A percentile compares a stretch with the other conserved stretches of the same genome.
These are phyloP conservation scores for Synchiropus splendidus DNA, from an alignment of 2,113 vertebrate species.

Conservation along the genomic window DNA sequence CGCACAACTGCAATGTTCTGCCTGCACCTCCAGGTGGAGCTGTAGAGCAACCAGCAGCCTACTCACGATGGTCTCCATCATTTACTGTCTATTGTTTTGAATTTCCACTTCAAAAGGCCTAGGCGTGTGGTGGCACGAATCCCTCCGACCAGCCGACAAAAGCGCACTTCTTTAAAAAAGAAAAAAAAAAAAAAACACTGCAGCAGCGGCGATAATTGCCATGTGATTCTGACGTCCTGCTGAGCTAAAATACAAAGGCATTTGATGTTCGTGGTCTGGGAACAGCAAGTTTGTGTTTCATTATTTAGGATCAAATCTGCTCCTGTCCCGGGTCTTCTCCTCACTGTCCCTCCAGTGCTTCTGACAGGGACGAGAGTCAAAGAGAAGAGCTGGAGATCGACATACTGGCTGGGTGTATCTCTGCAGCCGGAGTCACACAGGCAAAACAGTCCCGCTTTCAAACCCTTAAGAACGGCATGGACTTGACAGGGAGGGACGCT, in stretches of 20 bases:
- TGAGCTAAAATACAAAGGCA: neutral
- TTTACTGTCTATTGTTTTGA: too few relatives aligned
- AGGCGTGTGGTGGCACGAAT: too few relatives aligned
- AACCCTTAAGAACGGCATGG: slow-evolving; percentile 35
- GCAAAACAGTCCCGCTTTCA: slow-evolving; percentile 20
- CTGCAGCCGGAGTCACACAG: slow-evolving; percentile 17
- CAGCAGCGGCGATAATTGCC: neutral
- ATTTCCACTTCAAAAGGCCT: too few relatives aligned
- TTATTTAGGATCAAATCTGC: slow-evolving; percentile 16
- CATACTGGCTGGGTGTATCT: slow-evolving; percentile 34
- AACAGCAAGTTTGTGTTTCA: slow-evolving; percentile 1
- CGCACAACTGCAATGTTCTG: too few relatives aligned
- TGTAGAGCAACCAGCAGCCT: too few relatives aligned
- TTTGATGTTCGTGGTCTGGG: neutral
- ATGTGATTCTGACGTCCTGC: neutral
- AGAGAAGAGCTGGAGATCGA: slow-evolving; percentile 24
- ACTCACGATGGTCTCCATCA: too few relatives aligned
- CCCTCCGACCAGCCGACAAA: too few relatives aligned
- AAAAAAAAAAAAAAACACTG: too few relatives aligned
- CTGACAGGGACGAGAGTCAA: slow-evolving; percentile 20
- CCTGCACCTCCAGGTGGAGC: too few relatives aligned
- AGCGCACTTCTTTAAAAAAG: too few relatives aligned
- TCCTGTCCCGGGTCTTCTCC: slow-evolving; percentile 3
- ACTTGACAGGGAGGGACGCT: slow-evolving; percentile 39
- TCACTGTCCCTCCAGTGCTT: slow-evolving; percentile 14